A percentile compares a stretch with the other conserved stretches of the same genome.
Conservation (phyloP, 2,888 invertebrate species). For the Netelia fuscicornis region DNA sequence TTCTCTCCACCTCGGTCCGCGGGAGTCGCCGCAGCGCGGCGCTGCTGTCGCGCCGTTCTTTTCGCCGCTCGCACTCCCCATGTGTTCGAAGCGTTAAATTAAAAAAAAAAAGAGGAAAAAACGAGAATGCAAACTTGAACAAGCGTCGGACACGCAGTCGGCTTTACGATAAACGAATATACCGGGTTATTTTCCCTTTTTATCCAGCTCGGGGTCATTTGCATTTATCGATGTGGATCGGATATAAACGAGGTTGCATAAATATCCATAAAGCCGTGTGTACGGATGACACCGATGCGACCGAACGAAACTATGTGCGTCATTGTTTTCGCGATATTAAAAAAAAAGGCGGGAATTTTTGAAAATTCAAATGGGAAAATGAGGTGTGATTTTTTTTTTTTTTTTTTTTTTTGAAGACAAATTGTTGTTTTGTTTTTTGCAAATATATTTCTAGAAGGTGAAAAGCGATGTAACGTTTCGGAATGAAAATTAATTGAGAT, state of each 20-base stretch:
- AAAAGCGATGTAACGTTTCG: too few species aligned
- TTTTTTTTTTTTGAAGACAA: too few species aligned
- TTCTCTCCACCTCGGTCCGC: neutral
- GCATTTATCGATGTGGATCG: neutral
- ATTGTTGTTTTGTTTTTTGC: too few species aligned
- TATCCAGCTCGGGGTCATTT: neutral
- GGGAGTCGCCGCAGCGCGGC: too few species aligned
- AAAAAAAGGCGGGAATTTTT: neutral
- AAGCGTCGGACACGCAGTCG: neutral
- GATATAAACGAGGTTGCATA: conserved; percentile 6
- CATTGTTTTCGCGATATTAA: neutral
- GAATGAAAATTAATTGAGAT: too few species aligned
- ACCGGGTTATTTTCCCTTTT: neutral
- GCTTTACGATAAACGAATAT: neutral
- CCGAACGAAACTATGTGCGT: neutral
- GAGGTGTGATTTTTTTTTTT: neutral
- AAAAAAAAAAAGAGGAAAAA: neutral
- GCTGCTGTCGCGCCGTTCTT: neutral
- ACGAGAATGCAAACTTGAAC: neutral
- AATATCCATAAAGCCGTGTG: conserved; percentile 7
- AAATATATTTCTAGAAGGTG: too few species aligned
- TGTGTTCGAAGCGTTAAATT: neutral
- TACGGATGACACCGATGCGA: neutral
- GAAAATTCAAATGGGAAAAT: neutral
- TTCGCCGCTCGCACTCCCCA: neutral